These are phyloP conservation scores for Blera fallax DNA, from an alignment of 2,888 invertebrate genomes.

Conservation along the genomic window DNA sequence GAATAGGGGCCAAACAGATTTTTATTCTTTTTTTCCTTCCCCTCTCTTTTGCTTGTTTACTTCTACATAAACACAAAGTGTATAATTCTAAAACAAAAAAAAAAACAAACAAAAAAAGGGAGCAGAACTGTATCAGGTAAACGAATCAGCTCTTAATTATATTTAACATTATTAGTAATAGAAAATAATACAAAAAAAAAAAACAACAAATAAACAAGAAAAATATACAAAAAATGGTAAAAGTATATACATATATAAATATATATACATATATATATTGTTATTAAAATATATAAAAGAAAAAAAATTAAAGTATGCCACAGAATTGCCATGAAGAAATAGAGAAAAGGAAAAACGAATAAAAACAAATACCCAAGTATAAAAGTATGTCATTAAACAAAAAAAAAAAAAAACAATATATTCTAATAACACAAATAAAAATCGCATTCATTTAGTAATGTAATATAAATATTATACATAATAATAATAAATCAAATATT, in stretches of 20 bases:
- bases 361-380: constrained; percentile 27
- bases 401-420: constrained; percentile 39
- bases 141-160: constrained; percentile 42
- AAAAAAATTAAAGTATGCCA: constrained; percentile 62
- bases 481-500: constrained; percentile 74
- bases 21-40: neutral
- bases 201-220: neutral
- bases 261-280: constrained; percentile 42
- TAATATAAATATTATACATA: constrained; percentile 59
- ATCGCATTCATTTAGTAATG: constrained; percentile 59
- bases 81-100: constrained; percentile 10
- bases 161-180: constrained; percentile 16
- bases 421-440: constrained; percentile 45
- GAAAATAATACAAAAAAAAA: constrained; percentile 8
- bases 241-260: constrained; percentile 33
- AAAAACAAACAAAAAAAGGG: neutral
- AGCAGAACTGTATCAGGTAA: constrained; percentile 37
- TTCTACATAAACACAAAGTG: constrained; percentile 33
- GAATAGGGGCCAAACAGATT: constrained; percentile 28
- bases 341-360: neutral
- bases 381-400: constrained; percentile 31
- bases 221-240: constrained; percentile 8
- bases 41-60: neutral
- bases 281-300: constrained; percentile 36
- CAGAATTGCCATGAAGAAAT: constrained; percentile 68